Percentiles rank a stretch among this genome's conserved stretches.
These are phyloP conservation scores for Tigriopus californicus DNA, from an alignment of 2,888 invertebrate genomes.

Conservation along the genomic window DNA sequence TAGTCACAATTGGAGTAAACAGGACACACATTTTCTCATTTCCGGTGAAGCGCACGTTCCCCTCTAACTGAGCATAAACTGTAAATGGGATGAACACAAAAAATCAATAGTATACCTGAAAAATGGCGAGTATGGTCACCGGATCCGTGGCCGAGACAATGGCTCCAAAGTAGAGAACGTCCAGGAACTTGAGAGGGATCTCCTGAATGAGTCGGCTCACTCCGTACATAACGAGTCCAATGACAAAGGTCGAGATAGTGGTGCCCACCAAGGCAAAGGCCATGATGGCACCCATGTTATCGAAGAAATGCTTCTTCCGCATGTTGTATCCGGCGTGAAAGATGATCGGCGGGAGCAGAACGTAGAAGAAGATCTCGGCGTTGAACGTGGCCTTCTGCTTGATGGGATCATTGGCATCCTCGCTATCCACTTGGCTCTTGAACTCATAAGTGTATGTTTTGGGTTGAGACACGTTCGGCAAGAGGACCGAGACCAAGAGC, in stretches of 20 bases:
- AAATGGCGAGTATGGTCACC: constrained; percentile 87
- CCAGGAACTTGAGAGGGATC: constrained; percentile 62
- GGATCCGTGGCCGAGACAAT: constrained; percentile 95
- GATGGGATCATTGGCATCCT: background rate
- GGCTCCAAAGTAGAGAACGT: constrained; percentile 90
- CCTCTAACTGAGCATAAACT: too few relatives aligned
- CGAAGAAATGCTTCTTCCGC: constrained; percentile 80
- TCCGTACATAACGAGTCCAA: background rate
- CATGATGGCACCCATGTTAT: constrained; percentile 83
- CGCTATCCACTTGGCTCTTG: too few relatives aligned
- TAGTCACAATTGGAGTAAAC: too few relatives aligned
- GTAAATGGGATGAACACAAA: too few relatives aligned
- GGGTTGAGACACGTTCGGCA: background rate
- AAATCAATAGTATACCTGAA: constrained; percentile 36
- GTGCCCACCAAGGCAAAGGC: constrained; percentile 55
- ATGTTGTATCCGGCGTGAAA: constrained; percentile 76
- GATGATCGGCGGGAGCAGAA: constrained; percentile 89
- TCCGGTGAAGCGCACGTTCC: too few relatives aligned
- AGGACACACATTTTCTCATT: too few relatives aligned
- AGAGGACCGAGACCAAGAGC: background rate
- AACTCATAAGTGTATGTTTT: background rate
- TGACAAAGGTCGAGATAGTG: constrained; percentile 11
- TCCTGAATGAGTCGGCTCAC: constrained; percentile 29
- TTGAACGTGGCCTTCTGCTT: constrained; percentile 65
- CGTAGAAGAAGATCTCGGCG: constrained; percentile 96